A percentile compares a stretch with the other conserved stretches of the same genome.
These are phyloP conservation scores for Sminthurides bifidus DNA, from an alignment of 1,140 invertebrate genomes.

Conservation along the genomic window DNA sequence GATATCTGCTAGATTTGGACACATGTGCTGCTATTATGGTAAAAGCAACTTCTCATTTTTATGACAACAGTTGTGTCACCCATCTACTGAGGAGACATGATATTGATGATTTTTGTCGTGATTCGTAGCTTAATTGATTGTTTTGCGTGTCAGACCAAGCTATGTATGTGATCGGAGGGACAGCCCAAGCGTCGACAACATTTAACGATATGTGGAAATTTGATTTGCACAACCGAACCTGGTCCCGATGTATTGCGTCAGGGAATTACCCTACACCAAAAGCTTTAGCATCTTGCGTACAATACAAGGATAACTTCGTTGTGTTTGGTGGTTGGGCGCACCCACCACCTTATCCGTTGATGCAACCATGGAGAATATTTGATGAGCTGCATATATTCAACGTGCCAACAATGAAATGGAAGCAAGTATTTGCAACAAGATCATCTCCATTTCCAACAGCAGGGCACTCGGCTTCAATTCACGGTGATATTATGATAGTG, in stretches of 20 bases:
- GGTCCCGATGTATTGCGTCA: constrained; percentile 64
- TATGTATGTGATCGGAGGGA: constrained; percentile 45
- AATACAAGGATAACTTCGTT: constrained; percentile 44
- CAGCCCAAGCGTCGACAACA: constrained; percentile 82
- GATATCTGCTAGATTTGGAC: constrained; percentile 28
- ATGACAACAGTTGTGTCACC: neutral
- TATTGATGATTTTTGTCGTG: neutral
- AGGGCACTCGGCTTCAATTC: constrained; percentile 75
- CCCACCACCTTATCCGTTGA: constrained; percentile 76
- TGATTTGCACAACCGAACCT: constrained; percentile 70
- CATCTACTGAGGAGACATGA: neutral
- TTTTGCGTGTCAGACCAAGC: constrained; percentile 20
- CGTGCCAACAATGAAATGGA: constrained; percentile 72
- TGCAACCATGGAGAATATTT: constrained; percentile 75
- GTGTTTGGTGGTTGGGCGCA: constrained; percentile 91
- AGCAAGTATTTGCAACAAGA: constrained; percentile 51
- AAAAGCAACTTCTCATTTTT: neutral
- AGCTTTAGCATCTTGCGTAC: constrained; percentile 80
- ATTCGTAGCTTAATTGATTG: constrained; percentile 2
- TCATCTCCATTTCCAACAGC: constrained; percentile 67
- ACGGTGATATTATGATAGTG: constrained; percentile 74
- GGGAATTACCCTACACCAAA: constrained; percentile 92
- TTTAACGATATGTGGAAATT: constrained; percentile 95
- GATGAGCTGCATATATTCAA: constrained; percentile 87
- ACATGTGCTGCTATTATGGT: constrained; percentile 32